phyloP scores from a whole-genome alignment of 2,888 invertebrate genomes.

The Linnaemya vulpina region DNA sequence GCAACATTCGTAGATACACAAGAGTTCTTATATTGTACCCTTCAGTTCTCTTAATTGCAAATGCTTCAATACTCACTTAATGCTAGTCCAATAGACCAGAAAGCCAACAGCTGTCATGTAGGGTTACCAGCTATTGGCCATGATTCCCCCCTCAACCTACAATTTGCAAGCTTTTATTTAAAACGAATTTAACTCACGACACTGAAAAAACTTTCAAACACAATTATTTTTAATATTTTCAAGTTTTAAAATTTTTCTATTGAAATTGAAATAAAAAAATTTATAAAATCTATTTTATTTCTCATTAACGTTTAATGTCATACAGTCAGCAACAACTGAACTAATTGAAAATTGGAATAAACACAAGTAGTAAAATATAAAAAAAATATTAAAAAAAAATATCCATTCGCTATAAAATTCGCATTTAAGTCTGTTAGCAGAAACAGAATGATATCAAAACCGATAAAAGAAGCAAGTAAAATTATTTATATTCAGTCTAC shows the following conservation, averaged over 20 bases:
- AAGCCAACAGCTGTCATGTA: neutral
- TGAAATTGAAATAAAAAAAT: slow-evolving; percentile 46
- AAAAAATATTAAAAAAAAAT: neutral
- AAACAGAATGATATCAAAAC: slow-evolving; percentile 19
- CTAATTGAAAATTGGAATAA: slow-evolving; percentile 40
- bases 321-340: slow-evolving; percentile 48
- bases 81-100: neutral
- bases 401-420: slow-evolving; percentile 47
- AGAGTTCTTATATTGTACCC: too few relatives aligned
- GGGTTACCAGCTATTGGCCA: neutral
- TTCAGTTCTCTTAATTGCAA: too few relatives aligned
- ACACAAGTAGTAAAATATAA: neutral
- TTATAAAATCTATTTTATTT: slow-evolving; percentile 55
- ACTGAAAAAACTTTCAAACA: neutral
- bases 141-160: slow-evolving; percentile 12
- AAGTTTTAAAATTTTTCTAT: slow-evolving; percentile 14
- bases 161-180: slow-evolving; percentile 47
- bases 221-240: slow-evolving; percentile 33
- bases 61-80: too few relatives aligned
- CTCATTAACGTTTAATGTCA: slow-evolving; percentile 64
- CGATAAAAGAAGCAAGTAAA: slow-evolving; percentile 33
- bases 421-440: slow-evolving; percentile 9
- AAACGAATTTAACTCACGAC: slow-evolving; percentile 42
- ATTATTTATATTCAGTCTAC: slow-evolving; percentile 40
- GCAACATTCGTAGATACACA: too few relatives aligned